These are phyloP conservation scores for Budorcas taxicolor DNA, from an alignment of 2,113 vertebrate species.

Conservation along the genomic window DNA sequence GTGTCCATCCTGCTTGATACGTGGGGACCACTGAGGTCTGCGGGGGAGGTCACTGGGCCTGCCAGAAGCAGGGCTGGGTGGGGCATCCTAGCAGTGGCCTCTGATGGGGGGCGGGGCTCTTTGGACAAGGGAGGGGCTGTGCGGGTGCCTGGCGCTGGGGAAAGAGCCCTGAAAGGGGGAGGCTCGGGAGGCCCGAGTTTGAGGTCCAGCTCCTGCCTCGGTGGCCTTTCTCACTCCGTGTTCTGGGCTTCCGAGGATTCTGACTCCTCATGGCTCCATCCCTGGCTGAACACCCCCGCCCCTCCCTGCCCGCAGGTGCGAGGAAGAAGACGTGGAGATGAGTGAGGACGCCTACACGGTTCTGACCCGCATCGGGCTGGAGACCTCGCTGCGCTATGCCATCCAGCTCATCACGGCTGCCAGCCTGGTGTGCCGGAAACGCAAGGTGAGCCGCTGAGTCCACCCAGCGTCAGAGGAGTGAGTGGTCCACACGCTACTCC, in stretches of 20 bases:
- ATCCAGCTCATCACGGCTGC: constrained; percentile 94
- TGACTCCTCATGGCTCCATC: background rate
- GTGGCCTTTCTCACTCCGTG: background rate
- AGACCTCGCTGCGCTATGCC: constrained; percentile 91
- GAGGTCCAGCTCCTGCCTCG: background rate
- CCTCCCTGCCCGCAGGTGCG: constrained; percentile 77
- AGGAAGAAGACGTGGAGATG: constrained; percentile 94
- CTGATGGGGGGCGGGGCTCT: rapidly evolving
- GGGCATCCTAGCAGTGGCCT: no score
- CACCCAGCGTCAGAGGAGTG: rapidly evolving
- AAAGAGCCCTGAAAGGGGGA: no score
- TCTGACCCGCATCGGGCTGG: constrained; percentile 90
- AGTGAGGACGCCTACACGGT: constrained; percentile 91
- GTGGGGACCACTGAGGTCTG: background rate
- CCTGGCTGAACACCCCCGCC: rapidly evolving
- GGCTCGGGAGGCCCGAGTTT: background rate
- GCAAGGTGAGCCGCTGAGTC: constrained; percentile 76
- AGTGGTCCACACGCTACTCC: rapidly evolving
- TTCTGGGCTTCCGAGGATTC: background rate
- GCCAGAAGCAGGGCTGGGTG: background rate
- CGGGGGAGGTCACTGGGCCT: background rate
- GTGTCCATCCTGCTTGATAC: background rate
- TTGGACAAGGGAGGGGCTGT: background rate
- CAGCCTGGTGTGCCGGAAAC: constrained; percentile 91
- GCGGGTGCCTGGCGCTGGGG: background rate